Conservation (phyloP, 2,888 invertebrate species). For the Tribolium freemani region DNA sequence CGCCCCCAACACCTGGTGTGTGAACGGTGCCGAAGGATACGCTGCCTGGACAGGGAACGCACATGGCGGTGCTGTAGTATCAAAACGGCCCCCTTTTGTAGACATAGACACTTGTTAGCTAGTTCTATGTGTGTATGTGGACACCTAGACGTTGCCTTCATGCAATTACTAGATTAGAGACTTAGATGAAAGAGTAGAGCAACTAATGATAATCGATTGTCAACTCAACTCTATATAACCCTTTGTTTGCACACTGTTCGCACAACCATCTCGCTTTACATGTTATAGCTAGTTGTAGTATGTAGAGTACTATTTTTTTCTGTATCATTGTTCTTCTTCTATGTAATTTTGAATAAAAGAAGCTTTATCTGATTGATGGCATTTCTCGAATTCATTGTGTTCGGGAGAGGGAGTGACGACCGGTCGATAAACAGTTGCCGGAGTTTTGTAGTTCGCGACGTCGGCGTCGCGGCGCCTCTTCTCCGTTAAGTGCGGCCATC, state of each 20-base stretch:
- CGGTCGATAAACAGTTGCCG: constrained; percentile 51
- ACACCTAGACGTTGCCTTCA: constrained; percentile 26
- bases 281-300: constrained; percentile 44
- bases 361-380: constrained; percentile 22
- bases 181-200: constrained; percentile 9
- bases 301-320: constrained; percentile 15
- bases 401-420: constrained; percentile 54
- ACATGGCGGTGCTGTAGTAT: constrained; percentile 38
- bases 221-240: constrained; percentile 6
- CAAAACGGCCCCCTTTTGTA: constrained; percentile 6
- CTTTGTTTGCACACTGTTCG: constrained; percentile 36
- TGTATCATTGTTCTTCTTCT: constrained; percentile 11
- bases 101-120: constrained; percentile 44
- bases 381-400: constrained; percentile 41
- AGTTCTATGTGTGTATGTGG: constrained; percentile 36
- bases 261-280: constrained; percentile 26
- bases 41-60: constrained; percentile 1
- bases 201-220: constrained; percentile 13
- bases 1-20: constrained; percentile 11
- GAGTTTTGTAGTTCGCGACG: constrained; percentile 45
- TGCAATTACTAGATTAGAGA: constrained; percentile 32
- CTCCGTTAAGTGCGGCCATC: constrained; percentile 37
- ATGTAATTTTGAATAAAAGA: constrained; percentile 30
- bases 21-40: constrained; percentile 1
- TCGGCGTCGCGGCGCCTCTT: constrained; percentile 49